Conservation (phyloP, 2,113 vertebrate species). For the Etheostoma cragini region DNA sequence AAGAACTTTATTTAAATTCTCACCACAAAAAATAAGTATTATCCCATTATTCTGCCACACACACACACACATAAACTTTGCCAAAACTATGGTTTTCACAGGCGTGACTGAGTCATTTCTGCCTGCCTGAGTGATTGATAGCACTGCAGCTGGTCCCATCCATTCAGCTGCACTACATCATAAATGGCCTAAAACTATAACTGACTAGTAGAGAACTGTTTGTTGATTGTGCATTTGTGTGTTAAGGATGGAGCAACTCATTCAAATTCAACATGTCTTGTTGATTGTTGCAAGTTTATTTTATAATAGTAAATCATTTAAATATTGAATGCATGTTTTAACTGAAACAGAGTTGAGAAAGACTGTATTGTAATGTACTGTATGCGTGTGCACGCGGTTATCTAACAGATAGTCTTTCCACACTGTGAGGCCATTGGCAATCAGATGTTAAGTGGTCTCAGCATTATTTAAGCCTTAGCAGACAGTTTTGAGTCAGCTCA, state of each 20-base stretch:
- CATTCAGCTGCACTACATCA: conserved; percentile 21
- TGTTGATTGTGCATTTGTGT: conserved; percentile 2
- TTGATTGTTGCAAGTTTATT: background rate
- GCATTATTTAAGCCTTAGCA: conserved; percentile 72
- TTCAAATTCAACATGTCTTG: background rate
- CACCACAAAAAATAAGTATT: background rate
- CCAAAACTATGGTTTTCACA: background rate
- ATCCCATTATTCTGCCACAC: background rate
- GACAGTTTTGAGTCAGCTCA: conserved; percentile 76
- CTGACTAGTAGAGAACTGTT: background rate
- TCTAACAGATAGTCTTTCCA: conserved; percentile 53
- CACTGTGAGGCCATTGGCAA: conserved; percentile 40
- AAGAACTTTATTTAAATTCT: background rate
- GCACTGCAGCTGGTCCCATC: conserved; percentile 16
- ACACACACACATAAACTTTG: background rate
- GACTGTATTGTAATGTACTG: no score
- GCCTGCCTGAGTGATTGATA: conserved; percentile 41
- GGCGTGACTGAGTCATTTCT: conserved; percentile 13
- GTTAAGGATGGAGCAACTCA: background rate
- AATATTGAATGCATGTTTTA: background rate
- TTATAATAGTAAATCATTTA: background rate
- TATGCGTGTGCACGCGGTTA: background rate
- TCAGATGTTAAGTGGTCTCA: conserved; percentile 71
- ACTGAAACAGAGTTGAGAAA: background rate
- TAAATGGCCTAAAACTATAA: background rate